A percentile compares a stretch with the other conserved stretches of the same genome.
Conservation (phyloP, 2,797 vertebrate species). For the Trachurus trachurus region DNA sequence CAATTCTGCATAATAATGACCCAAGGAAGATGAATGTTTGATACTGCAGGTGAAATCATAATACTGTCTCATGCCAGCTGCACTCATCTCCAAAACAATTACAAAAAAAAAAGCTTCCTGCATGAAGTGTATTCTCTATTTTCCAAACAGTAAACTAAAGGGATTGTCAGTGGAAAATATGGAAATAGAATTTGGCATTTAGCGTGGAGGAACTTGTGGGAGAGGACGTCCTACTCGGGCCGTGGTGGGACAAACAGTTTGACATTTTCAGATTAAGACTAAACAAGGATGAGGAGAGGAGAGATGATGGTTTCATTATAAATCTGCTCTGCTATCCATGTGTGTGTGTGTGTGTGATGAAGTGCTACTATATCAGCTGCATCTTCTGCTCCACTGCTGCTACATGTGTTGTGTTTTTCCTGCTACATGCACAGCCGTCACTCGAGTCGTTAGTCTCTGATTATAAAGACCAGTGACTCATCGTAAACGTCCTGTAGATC, state of each 20-base stretch:
- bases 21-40: constrained; percentile 56
- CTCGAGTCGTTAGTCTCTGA: too few relatives aligned
- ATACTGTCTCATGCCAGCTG: constrained; percentile 82
- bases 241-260: constrained; percentile 79
- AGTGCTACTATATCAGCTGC: background rate
- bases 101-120: background rate
- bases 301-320: background rate
- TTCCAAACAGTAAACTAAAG: constrained; percentile 1
- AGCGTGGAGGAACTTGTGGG: constrained; percentile 56
- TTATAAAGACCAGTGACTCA: too few relatives aligned
- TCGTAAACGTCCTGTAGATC: background rate
- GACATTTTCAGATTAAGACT: constrained; percentile 56
- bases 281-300: constrained; percentile 11
- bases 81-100: background rate
- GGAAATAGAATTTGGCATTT: constrained; percentile 59
- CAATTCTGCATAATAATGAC: constrained; percentile 56
- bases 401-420: background rate
- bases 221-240: constrained; percentile 55
- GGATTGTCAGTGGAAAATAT: constrained; percentile 20
- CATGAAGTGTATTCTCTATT: background rate
- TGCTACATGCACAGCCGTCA: constrained; percentile 10
- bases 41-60: constrained; percentile 70
- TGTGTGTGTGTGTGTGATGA: background rate
- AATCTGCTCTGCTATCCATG: background rate
- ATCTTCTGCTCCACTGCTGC: background rate